These are phyloP conservation scores for Grapholita molesta DNA, from an alignment of 1,140 invertebrate genomes.

Conservation along the genomic window DNA sequence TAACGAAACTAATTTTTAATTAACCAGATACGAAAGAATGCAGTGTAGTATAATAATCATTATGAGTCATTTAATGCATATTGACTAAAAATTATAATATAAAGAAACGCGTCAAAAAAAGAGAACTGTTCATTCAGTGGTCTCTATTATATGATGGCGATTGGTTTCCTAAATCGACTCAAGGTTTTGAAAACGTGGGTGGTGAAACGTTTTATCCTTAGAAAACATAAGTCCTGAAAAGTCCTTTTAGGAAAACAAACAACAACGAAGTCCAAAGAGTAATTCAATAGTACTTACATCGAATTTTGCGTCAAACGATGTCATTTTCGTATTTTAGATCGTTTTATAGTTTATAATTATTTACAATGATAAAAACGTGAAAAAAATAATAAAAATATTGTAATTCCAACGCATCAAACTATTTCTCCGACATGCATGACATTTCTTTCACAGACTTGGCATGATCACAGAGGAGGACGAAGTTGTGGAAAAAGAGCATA, in stretches of 20 bases:
- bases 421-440: not conserved
- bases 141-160: too few relatives aligned
- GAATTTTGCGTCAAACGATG: conserved; percentile 64
- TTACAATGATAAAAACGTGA: conserved; percentile 23
- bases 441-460: too few relatives aligned
- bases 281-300: conserved; percentile 51
- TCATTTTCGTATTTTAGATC: conserved; percentile 41
- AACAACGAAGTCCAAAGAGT: not conserved
- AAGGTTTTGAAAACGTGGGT: not conserved
- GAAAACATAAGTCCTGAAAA: not conserved
- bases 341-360: too few relatives aligned
- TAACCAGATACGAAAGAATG: not conserved
- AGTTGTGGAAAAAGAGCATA: too few relatives aligned
- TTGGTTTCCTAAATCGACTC: not conserved
- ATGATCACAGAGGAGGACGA: too few relatives aligned
- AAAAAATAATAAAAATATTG: conserved; percentile 36
- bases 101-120: not conserved
- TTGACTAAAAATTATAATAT: not conserved
- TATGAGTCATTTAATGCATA: not conserved
- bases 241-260: not conserved
- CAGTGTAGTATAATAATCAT: not conserved
- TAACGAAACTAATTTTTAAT: not conserved
- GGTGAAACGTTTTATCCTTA: not conserved
- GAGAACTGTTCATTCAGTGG: not conserved
- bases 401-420: conserved; percentile 56